Evolutionary conservation across 2,888 invertebrate genomes (phyloP).

Genomic region (Ferdinandea cuprea): DNA sequence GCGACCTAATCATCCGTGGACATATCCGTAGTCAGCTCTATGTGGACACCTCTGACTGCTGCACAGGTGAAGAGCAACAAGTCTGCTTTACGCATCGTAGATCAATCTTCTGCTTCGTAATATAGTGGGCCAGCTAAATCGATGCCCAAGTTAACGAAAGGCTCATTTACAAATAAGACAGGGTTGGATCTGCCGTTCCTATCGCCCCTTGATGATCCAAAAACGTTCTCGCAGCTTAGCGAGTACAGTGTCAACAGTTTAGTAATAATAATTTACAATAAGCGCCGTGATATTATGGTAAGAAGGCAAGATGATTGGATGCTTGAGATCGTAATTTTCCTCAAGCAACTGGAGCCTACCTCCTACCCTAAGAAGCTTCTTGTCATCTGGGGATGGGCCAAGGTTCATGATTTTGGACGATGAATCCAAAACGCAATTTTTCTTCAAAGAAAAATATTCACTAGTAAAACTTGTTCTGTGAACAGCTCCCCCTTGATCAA

Average conservation of each 20-base stretch:
- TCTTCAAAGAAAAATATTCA: constrained; percentile 7
- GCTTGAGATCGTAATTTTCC: constrained; percentile 11
- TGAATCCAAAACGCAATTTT: neutral
- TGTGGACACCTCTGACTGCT: constrained; percentile 37
- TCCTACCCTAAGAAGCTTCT: constrained; percentile 20
- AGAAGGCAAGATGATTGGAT: constrained; percentile 17
- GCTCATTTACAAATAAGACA: constrained; percentile 13
- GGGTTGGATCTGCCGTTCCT: constrained; percentile 19
- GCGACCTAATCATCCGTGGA: too few relatives aligned
- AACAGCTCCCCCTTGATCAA: too few relatives aligned
- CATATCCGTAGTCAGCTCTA: constrained; percentile 23
- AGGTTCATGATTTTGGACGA: constrained; percentile 29
- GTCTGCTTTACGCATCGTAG: constrained; percentile 9
- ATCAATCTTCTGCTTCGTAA: neutral
- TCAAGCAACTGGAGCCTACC: constrained; percentile 37
- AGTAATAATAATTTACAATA: constrained; percentile 29
- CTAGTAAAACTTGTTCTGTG: constrained; percentile 9
- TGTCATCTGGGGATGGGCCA: constrained; percentile 11
- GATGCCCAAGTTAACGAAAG: constrained; percentile 1
- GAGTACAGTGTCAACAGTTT: constrained; percentile 5
- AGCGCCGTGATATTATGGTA: constrained; percentile 14
- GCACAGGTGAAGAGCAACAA: constrained; percentile 45
- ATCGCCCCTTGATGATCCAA: constrained; percentile 39
- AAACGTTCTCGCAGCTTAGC: constrained; percentile 34
- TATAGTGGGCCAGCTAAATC: constrained; percentile 1